Evolutionary conservation across 2,888 invertebrate species (phyloP).

Genomic region (Teleogryllus oceanicus): DNA sequence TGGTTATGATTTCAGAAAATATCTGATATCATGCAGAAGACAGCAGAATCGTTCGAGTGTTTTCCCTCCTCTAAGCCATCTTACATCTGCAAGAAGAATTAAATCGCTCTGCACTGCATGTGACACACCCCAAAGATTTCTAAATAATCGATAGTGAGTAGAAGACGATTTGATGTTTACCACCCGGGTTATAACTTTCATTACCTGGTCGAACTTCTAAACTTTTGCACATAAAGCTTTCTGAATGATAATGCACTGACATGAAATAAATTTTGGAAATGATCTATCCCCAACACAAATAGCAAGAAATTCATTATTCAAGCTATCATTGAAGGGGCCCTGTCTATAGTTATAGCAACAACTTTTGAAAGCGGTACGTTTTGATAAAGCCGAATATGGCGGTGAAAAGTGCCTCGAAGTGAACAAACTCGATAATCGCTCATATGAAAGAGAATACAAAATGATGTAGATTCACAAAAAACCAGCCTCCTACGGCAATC

Average conservation of each 20-base stretch:
- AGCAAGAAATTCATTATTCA: background rate
- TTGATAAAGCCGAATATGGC: too few species aligned
- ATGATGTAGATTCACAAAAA: too few species aligned
- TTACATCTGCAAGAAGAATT: background rate
- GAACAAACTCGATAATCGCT: too few species aligned
- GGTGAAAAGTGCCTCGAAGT: too few species aligned
- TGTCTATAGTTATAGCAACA: too few species aligned
- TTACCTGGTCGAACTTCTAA: constrained; percentile 27
- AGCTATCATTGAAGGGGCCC: too few species aligned
- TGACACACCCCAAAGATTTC: constrained; percentile 10
- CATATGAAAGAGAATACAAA: too few species aligned
- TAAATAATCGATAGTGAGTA: constrained; percentile 25
- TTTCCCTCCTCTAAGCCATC: constrained; percentile 23
- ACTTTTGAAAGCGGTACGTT: too few species aligned
- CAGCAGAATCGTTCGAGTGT: constrained; percentile 11
- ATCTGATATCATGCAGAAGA: constrained; percentile 21
- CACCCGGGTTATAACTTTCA: constrained; percentile 28
- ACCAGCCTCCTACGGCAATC: too few species aligned
- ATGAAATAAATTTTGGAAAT: constrained; percentile 21
- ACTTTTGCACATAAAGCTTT: constrained; percentile 29
- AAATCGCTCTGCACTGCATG: constrained; percentile 23
- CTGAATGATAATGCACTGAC: constrained; percentile 33
- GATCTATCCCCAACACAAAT: background rate
- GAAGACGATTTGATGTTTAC: constrained; percentile 25
- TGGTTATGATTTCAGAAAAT: background rate